A percentile compares a stretch with the other conserved stretches of the same genome.
Evolutionary conservation across 2,113 vertebrate genomes (phyloP).

Genomic region (Lanius ludovicianus): DNA sequence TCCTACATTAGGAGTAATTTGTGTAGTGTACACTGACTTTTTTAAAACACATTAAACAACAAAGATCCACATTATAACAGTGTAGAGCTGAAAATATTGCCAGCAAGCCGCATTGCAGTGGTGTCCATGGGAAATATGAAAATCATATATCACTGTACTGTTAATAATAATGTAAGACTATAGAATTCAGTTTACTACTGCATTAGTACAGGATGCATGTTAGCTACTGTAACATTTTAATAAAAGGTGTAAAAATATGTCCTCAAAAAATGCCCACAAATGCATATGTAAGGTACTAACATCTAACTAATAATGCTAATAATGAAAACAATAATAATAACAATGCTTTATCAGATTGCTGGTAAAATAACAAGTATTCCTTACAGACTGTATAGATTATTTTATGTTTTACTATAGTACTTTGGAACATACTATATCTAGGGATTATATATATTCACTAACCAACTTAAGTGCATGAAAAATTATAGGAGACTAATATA

Average conservation of each 20-base stretch:
- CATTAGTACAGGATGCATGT: background rate
- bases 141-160: conserved; percentile 3
- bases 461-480: background rate
- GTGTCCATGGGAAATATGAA: conserved; percentile 20
- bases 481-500: background rate
- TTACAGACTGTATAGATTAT: background rate
- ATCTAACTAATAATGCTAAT: background rate
- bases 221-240: background rate
- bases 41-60: conserved; percentile 28
- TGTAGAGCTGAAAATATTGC: conserved; percentile 7
- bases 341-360: background rate
- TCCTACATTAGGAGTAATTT: conserved; percentile 55
- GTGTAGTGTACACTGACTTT: conserved; percentile 36
- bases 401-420: background rate
- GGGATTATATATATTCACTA: background rate
- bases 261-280: background rate
- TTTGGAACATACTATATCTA: background rate
- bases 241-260: background rate
- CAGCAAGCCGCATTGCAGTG: conserved; percentile 56
- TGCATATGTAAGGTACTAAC: background rate
- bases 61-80: conserved; percentile 33
- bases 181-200: background rate
- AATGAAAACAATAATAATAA: background rate
- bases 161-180: conserved; percentile 13
- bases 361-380: conserved; percentile 8